Evolutionary conservation across 1,140 invertebrate species (phyloP).

Genomic region (Nilaparvata lugens): DNA sequence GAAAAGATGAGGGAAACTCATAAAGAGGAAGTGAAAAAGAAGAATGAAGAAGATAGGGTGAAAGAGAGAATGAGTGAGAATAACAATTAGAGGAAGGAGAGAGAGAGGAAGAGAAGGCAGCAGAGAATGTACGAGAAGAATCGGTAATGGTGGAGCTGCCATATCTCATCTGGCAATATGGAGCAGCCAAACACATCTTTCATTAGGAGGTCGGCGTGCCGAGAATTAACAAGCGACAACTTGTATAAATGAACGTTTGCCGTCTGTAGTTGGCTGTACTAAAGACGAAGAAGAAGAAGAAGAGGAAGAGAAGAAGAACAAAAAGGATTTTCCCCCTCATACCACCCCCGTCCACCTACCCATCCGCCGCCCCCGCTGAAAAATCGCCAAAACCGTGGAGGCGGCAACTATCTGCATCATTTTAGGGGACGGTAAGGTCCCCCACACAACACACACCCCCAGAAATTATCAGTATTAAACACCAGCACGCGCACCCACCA

Average conservation of each 20-base stretch:
- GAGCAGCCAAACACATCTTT: constrained; percentile 2
- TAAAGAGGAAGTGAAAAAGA: too few relatives aligned
- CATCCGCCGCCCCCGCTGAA: not conserved
- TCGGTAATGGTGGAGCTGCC: not conserved
- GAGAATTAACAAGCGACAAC: constrained; percentile 2
- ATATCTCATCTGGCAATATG: constrained; percentile 4
- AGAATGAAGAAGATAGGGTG: too few relatives aligned
- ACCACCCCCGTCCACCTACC: not conserved
- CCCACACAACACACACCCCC: not conserved
- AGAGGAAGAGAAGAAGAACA: too few relatives aligned
- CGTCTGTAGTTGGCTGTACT: not conserved
- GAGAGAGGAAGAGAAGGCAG: too few relatives aligned
- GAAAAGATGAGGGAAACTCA: too few relatives aligned
- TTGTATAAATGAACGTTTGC: constrained; percentile 2
- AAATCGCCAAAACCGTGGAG: constrained; percentile 4
- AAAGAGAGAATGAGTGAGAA: too few relatives aligned
- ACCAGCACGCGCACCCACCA: not conserved
- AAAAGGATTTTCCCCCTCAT: too few relatives aligned
- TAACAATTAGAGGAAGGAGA: too few relatives aligned
- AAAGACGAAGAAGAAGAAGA: too few relatives aligned
- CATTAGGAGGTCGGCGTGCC: not conserved
- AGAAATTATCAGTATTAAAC: not conserved
- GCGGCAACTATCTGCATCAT: not conserved
- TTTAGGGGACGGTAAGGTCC: too few relatives aligned
- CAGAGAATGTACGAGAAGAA: not conserved